Percentiles rank a stretch among this genome's conserved stretches.
phyloP scores from a whole-genome alignment of 2,888 invertebrate genomes.

The Stenodera caucasica region DNA sequence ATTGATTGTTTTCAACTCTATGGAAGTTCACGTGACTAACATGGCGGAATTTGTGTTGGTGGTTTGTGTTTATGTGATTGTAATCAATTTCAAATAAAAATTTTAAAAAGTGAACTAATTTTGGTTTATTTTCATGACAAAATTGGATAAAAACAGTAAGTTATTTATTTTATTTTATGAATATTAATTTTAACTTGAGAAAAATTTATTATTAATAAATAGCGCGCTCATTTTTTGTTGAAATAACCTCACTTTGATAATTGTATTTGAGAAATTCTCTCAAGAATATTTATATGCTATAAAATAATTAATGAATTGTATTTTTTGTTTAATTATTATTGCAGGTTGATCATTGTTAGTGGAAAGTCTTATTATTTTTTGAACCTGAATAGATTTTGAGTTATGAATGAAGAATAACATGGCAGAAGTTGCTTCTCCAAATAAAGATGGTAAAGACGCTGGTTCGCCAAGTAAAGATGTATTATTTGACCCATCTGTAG shows the following conservation, averaged over 20 bases:
- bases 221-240: constrained; percentile 15
- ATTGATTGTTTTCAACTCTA: neutral
- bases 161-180: neutral
- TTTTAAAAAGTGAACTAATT: neutral
- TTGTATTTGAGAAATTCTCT: constrained; percentile 18
- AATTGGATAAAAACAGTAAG: neutral
- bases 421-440: constrained; percentile 51
- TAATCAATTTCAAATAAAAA: constrained; percentile 18
- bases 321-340: neutral
- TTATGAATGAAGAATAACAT: constrained; percentile 45
- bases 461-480: constrained; percentile 57
- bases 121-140: neutral
- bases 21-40: constrained; percentile 19
- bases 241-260: constrained; percentile 22
- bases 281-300: neutral
- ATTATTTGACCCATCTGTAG: constrained; percentile 88
- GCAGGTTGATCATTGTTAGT: neutral
- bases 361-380: neutral
- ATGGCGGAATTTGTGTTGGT: constrained; percentile 19
- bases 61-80: constrained; percentile 21
- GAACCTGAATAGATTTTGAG: constrained; percentile 8
- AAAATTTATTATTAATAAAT: constrained; percentile 11
- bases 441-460: constrained; percentile 49
- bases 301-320: neutral
- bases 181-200: neutral